These are phyloP conservation scores for Bombus cullumanus DNA, from an alignment of 1,140 invertebrate species.

Conservation along the genomic window DNA sequence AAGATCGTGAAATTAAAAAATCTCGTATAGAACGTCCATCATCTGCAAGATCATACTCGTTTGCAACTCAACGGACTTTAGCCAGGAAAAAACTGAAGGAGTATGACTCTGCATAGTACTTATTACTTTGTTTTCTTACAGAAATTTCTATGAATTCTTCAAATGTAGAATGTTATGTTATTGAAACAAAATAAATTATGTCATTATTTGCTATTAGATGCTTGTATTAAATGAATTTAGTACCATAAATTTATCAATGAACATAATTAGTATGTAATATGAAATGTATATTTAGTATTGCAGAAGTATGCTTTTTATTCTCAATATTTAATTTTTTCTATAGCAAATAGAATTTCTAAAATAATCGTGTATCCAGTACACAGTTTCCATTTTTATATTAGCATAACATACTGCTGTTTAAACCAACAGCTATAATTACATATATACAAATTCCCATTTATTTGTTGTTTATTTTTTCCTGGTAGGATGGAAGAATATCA, in stretches of 20 bases:
- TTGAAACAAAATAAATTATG: slow-evolving; percentile 35
- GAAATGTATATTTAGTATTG: not conserved
- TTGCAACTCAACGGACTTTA: slow-evolving; percentile 80
- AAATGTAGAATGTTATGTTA: slow-evolving; percentile 7
- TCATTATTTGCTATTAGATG: slow-evolving; percentile 20
- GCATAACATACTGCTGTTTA: not conserved
- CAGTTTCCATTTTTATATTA: not conserved
- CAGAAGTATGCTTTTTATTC: not conserved
- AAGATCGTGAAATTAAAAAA: slow-evolving; percentile 79
- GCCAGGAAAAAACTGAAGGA: slow-evolving; percentile 81
- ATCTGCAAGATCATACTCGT: slow-evolving; percentile 81
- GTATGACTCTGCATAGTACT: slow-evolving; percentile 75
- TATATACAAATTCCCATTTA: not conserved
- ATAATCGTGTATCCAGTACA: not conserved
- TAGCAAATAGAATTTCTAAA: not conserved
- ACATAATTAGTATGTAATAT: not conserved
- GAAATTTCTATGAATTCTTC: slow-evolving; percentile 9
- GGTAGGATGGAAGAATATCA: slow-evolving; percentile 61
- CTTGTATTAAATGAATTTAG: slow-evolving; percentile 16
- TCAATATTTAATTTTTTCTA: not conserved
- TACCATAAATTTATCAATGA: not conserved
- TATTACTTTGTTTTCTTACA: slow-evolving; percentile 16
- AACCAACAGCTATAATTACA: not conserved
- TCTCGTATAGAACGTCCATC: slow-evolving; percentile 75
- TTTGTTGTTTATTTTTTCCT: slow-evolving; percentile 17